Conservation (phyloP, 2,888 invertebrate genomes). For the Lasioglossum morio region DNA sequence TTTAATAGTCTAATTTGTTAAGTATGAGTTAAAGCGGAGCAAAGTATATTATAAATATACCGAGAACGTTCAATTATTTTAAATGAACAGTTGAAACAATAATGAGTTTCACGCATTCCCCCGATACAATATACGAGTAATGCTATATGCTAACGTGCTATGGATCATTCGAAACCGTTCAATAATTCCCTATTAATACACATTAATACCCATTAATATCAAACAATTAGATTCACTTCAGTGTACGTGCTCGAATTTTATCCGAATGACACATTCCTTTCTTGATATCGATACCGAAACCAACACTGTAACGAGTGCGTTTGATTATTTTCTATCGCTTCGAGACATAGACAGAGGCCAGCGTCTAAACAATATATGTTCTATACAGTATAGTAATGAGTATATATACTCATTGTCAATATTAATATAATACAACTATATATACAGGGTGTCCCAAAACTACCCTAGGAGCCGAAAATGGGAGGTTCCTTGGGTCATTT, state of each 20-base stretch:
- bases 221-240: not conserved
- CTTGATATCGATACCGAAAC: not conserved
- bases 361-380: not conserved
- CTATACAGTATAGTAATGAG: no score
- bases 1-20: not conserved
- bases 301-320: not conserved
- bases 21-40: not conserved
- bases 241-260: not conserved
- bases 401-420: no score
- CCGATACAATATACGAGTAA: not conserved
- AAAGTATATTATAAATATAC: not conserved
- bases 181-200: not conserved
- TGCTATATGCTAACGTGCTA: not conserved
- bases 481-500: no score
- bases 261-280: not conserved
- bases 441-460: no score
- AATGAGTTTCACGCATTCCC: not conserved
- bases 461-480: no score
- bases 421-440: no score
- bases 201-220: not conserved
- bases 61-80: not conserved
- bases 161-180: not conserved
- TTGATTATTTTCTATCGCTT: not conserved
- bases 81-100: not conserved
- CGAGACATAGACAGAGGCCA: not conserved